A percentile compares a stretch with the other conserved stretches of the same genome.
Conservation (phyloP, 2,797 vertebrate species). For the Ataeniobius toweri region DNA sequence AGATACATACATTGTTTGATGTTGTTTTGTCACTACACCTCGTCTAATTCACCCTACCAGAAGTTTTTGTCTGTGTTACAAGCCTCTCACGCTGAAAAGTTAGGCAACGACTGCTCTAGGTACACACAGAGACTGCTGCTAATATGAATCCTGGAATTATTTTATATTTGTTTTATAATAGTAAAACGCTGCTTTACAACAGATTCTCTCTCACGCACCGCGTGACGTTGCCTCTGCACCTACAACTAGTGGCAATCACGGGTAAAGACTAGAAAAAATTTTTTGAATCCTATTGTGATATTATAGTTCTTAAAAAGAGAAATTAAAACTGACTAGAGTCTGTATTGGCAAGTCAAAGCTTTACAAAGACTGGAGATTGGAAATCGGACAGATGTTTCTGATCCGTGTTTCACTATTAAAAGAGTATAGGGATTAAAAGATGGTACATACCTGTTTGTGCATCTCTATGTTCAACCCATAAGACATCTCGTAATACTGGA, state of each 20-base stretch:
- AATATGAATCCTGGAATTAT: background rate
- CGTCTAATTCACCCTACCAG: background rate
- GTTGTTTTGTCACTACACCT: background rate
- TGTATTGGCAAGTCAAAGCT: background rate
- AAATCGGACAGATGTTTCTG: too few species aligned
- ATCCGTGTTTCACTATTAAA: background rate
- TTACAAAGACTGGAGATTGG: too few species aligned
- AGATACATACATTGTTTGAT: background rate
- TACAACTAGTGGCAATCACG: background rate
- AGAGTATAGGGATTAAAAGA: constrained; percentile 25
- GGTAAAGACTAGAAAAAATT: background rate
- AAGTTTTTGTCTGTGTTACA: background rate
- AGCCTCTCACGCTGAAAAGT: background rate
- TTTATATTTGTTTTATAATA: background rate
- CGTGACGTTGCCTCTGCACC: background rate
- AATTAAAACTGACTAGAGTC: background rate
- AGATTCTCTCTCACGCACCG: background rate
- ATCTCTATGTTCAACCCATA: constrained; percentile 99
- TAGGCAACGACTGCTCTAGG: background rate
- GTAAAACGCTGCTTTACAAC: background rate
- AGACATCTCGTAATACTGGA: constrained; percentile 98
- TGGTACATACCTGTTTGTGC: constrained; percentile 95
- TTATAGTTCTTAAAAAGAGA: background rate
- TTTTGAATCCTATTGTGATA: background rate
- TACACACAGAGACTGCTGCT: background rate